Conservation (phyloP, 1,140 invertebrate genomes). For the Drosophila pachea region DNA sequence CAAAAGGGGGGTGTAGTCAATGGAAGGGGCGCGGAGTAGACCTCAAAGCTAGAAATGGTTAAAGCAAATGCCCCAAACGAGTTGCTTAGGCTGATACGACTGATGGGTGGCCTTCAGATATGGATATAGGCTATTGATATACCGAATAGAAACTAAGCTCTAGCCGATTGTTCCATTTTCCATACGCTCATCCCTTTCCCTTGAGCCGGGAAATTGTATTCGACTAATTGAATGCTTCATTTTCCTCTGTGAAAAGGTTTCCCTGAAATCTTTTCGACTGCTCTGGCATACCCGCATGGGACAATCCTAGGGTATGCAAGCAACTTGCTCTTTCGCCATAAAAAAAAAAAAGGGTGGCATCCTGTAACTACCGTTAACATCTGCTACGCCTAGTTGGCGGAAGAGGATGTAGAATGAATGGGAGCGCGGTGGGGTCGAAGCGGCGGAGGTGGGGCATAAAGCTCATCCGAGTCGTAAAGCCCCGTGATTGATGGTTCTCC, state of each 20-base stretch:
- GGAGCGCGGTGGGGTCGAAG: conserved; percentile 25
- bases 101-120: no score
- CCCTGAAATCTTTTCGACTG: no score
- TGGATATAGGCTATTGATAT: no score
- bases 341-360: conserved; percentile 44
- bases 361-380: conserved; percentile 55
- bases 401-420: no score
- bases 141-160: no score
- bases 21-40: background rate
- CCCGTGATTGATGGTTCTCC: conserved; percentile 63
- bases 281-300: background rate
- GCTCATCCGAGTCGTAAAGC: conserved; percentile 28
- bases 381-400: conserved; percentile 29
- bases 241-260: no score
- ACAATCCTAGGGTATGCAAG: conserved; percentile 11
- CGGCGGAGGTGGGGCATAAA: conserved; percentile 25
- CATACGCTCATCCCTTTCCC: no score
- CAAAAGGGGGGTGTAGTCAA: background rate
- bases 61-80: no score
- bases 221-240: no score
- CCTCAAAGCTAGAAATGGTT: background rate
- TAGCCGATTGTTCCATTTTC: no score
- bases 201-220: no score
- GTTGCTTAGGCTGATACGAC: no score
- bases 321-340: conserved; percentile 7